Base-by-base conservation (phyloP, 2,888 invertebrate species). In the Linnaemya tessellans region DNA sequence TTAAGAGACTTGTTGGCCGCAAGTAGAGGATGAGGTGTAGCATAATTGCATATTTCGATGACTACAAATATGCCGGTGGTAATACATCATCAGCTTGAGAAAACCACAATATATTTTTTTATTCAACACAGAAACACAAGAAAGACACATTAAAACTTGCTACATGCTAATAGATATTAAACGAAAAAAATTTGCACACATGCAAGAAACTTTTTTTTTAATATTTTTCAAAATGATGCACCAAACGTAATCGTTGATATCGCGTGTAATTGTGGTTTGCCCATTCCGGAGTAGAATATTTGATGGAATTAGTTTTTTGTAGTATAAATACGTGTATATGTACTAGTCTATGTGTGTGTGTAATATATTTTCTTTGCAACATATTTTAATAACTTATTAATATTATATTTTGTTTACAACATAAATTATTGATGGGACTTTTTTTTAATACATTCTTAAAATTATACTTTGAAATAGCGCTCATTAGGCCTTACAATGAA, bases 11-110 rank as follows among this genome's bases (percentile, higher is more conserved):
- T 38, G 9, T 7, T n/a, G 35, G 13, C n/a, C 3, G 22, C 11
- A 30, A 49, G 5, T 70, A 41, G 30, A 58, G 71, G 43, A 30
- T 58, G 13, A 58, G 7, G 74, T 62, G 62, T 74, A 74, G 10
- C 7, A 58, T 30, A 58, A 56, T 43, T 58, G 41, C 43, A 43
- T 10, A 43, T 56, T 30, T 65, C 25, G 46, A 9, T 65, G 54
- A 43, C 25, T 75, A 35, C 43, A 67, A 67, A 58, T 49, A 58
- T 25, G 67, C 67, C 13, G 67, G 38, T 49, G 58, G 20, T 60
- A 68, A 49, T 22, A 67, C 46, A 77, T 77, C 77, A 54, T 77
- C 43, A 67, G 38, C 35, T 22, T 46, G 11, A 58, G 46, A 58
- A 43, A 46, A 35, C 22, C 22, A 41, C 20, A 20, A 4, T 11